Evolutionary conservation across 2,888 invertebrate species (phyloP).

Genomic region (Stenchaetothrips biformis): DNA sequence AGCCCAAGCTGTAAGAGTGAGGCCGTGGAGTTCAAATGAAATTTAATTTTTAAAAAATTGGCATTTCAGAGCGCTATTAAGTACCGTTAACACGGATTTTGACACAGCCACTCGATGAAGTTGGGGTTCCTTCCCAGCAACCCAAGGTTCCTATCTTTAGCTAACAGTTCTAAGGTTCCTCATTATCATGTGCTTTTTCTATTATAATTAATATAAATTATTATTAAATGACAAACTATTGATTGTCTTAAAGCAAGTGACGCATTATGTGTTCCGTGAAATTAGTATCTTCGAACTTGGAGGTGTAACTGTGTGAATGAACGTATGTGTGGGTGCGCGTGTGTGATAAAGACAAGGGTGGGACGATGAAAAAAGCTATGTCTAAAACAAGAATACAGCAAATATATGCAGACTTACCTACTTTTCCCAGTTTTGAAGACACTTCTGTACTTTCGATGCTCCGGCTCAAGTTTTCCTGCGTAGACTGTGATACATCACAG

Average conservation of each 20-base stretch:
- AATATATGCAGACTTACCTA: neutral
- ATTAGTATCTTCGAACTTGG: neutral
- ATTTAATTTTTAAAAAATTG: neutral
- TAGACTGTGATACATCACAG: conserved; percentile 6
- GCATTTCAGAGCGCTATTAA: conserved; percentile 34
- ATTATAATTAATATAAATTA: conserved; percentile 38
- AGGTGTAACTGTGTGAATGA: neutral
- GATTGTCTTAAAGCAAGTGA: conserved; percentile 26
- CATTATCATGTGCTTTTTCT: conserved; percentile 45
- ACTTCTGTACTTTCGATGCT: neutral
- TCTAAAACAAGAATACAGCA: neutral
- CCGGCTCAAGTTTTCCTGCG: neutral
- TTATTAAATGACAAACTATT: conserved; percentile 27
- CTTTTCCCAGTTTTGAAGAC: too few species aligned
- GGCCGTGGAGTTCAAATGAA: neutral
- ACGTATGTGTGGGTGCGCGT: neutral
- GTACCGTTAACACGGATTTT: neutral
- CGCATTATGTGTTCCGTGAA: neutral
- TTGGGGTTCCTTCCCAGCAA: conserved; percentile 41
- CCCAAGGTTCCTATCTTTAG: conserved; percentile 47
- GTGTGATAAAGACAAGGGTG: conserved; percentile 17
- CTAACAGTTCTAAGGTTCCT: conserved; percentile 46
- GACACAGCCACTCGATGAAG: neutral
- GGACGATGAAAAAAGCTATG: neutral
- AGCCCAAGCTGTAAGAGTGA: neutral